Base-by-base conservation (phyloP, 2,797 vertebrate genomes). In the Poecilia velifera region DNA sequence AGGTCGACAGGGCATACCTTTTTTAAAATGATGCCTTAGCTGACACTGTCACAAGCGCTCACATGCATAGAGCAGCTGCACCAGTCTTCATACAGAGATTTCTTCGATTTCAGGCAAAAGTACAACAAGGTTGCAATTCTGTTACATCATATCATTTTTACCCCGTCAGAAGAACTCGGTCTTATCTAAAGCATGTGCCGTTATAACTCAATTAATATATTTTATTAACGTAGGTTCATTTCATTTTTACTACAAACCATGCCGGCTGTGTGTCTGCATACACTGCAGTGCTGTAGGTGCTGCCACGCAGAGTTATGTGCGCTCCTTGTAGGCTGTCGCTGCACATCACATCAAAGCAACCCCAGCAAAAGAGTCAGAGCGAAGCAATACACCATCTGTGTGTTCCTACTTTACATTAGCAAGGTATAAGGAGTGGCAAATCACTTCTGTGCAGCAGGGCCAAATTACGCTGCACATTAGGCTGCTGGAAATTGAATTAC, bases 281-380 rank as follows among this genome's bases (percentile, higher is more conserved):
- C 20, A 76, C 82, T 74, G 41, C 62, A 64, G 49, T 55, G 82
- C 89, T 86, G 72, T 80, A 88, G 81, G 83, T 86, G 73, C 82
- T 91, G 82, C 89, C 87, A 78, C 66, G 82, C 53, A 28, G 75
- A 73, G 51, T 79, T 83, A 79, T 83, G 82, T 77, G 73, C 84
- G 77, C 76, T 78, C 76, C 72, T 47, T 80, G 77, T 64, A 74
- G 53, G 47, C 84, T 90, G 92, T 90, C 86, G 6, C 55, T 77
- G 66, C 77, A 76, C 76, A 91, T 93, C 82, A 82, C 77, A 83
- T 94, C 91, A 87, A 46, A 64, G 74, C 16, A 59, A 76, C 89
- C 79, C 80, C 72, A 88, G 87, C 1, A 1, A 89, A 83, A 83
- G 77, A 88, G 62, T 76, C 78, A 88, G 87, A 87, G 89, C 18